Percentiles rank a stretch among this genome's conserved stretches.
Evolutionary conservation across 1,140 invertebrate genomes (phyloP).

Genomic region (Lysiphlebus fabarum): DNA sequence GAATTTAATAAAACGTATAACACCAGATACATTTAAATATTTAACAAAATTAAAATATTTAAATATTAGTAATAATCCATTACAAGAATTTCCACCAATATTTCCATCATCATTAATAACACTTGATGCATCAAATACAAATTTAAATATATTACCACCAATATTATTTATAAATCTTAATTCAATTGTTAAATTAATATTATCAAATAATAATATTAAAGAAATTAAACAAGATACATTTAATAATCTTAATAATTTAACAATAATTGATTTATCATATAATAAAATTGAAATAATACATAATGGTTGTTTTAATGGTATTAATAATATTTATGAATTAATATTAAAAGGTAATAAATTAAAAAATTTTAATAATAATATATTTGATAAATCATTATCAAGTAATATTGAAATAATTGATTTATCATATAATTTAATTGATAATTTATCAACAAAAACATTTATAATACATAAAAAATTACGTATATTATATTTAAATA

Average conservation of each 20-base stretch:
- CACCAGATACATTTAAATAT: slow-evolving; percentile 66
- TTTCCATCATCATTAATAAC: slow-evolving; percentile 56
- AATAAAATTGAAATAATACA: slow-evolving; percentile 77
- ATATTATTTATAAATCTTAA: slow-evolving; percentile 68
- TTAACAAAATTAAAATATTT: slow-evolving; percentile 68
- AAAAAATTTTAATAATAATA: too few relatives aligned
- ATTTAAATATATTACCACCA: slow-evolving; percentile 66
- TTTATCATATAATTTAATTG: slow-evolving; percentile 73
- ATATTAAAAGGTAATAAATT: slow-evolving; percentile 74
- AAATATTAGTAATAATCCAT: slow-evolving; percentile 74
- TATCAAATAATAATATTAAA: slow-evolving; percentile 66
- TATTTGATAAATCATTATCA: too few relatives aligned
- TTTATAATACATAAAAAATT: slow-evolving; percentile 78
- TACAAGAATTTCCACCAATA: slow-evolving; percentile 55
- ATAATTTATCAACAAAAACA: slow-evolving; percentile 71
- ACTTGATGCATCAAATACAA: slow-evolving; percentile 72
- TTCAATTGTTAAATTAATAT: slow-evolving; percentile 63
- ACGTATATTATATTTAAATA: slow-evolving; percentile 63
- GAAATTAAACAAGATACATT: slow-evolving; percentile 72
- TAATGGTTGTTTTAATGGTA: slow-evolving; percentile 69
- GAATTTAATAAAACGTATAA: slow-evolving; percentile 71
- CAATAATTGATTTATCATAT: slow-evolving; percentile 67
- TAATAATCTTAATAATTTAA: slow-evolving; percentile 69
- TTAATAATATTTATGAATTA: slow-evolving; percentile 70
- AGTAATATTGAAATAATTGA: slow-evolving; percentile 74